phyloP scores from a whole-genome alignment of 2,113 vertebrate genomes.

The Oreochromis aureus region DNA sequence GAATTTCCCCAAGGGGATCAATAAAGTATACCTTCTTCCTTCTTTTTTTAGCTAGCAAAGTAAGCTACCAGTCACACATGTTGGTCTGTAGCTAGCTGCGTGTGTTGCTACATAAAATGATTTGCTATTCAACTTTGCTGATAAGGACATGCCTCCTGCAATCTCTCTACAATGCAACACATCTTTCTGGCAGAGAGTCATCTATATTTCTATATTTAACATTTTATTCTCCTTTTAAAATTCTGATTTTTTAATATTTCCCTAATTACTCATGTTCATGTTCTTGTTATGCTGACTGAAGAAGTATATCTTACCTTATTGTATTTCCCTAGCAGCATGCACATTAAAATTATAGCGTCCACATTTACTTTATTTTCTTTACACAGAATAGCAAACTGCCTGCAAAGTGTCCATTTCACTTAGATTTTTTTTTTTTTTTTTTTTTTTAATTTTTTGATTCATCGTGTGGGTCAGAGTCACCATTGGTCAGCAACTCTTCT shows the following conservation, averaged over 20 bases:
- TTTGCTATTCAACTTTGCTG: background rate
- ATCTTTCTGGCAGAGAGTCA: background rate
- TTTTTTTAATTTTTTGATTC: background rate
- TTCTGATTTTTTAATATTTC: background rate
- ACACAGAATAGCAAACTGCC: background rate
- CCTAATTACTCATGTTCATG: background rate
- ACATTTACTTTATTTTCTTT: background rate
- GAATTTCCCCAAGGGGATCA: too few relatives aligned
- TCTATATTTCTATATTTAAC: background rate
- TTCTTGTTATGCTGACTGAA: background rate
- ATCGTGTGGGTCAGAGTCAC: background rate
- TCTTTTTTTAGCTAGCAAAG: background rate
- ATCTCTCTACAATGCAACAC: background rate
- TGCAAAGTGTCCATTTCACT: background rate
- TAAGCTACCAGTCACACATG: background rate
- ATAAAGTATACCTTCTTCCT: too few relatives aligned
- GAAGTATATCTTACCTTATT: background rate
- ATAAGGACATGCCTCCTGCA: background rate
- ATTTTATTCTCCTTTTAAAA: background rate
- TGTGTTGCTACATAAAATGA: background rate
- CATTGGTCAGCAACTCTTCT: background rate
- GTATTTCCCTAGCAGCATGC: background rate
- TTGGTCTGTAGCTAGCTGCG: background rate
- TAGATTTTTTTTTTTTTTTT: accelerated
- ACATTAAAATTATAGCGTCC: background rate